These are phyloP conservation scores for Fragum fragum DNA, from an alignment of 2,888 invertebrate genomes.

Conservation along the genomic window DNA sequence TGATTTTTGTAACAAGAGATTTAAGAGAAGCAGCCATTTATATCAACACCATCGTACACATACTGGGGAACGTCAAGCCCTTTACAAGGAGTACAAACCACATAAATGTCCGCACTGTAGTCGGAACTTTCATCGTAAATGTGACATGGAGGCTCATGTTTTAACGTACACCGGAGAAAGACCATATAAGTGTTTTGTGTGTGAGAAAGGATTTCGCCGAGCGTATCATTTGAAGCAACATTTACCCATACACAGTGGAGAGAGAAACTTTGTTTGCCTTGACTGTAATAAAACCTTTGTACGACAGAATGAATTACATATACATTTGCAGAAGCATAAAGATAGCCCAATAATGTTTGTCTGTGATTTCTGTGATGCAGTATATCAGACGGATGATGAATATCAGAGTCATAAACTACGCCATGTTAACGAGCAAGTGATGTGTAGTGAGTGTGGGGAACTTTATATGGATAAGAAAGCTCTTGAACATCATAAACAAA, in stretches of 20 bases:
- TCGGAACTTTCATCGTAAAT: constrained; percentile 32
- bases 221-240: constrained; percentile 33
- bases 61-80: constrained; percentile 34
- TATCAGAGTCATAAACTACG: constrained; percentile 24
- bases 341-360: constrained; percentile 23
- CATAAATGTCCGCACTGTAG: constrained; percentile 27
- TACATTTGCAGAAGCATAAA: constrained; percentile 27
- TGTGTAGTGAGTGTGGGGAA: constrained; percentile 37
- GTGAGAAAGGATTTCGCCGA: constrained; percentile 32
- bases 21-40: constrained; percentile 31
- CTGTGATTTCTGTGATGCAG: constrained; percentile 29
- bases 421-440: constrained; percentile 22
- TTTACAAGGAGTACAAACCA: constrained; percentile 28
- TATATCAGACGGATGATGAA: constrained; percentile 28
- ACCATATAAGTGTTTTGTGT: constrained; percentile 1
- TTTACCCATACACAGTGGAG: constrained; percentile 26
- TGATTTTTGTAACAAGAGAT: constrained; percentile 31
- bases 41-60: constrained; percentile 38
- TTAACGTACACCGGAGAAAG: constrained; percentile 31
- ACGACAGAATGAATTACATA: constrained; percentile 30
- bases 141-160: constrained; percentile 38
- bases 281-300: constrained; percentile 35
- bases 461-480: constrained; percentile 5
- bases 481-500: constrained; percentile 22
- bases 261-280: constrained; percentile 28